Conservation (phyloP, 2,888 invertebrate species). For the Agrotis segetum region DNA sequence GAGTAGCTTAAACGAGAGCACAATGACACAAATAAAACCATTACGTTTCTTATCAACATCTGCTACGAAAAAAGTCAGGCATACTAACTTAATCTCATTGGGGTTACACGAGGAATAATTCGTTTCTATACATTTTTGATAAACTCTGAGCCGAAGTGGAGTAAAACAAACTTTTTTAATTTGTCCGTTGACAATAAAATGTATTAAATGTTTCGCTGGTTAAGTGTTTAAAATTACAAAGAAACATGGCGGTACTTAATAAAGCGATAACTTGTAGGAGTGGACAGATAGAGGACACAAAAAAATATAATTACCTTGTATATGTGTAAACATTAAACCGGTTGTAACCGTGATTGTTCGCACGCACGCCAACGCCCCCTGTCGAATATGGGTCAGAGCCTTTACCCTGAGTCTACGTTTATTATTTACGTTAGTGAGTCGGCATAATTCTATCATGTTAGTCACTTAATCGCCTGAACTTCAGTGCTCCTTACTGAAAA, state of each 20-base stretch:
- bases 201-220: conserved; percentile 45
- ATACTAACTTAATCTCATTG: conserved; percentile 60
- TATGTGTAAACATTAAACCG: conserved; percentile 85
- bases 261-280: conserved; percentile 78
- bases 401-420: conserved; percentile 73
- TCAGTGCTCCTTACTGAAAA: conserved; percentile 64
- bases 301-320: conserved; percentile 81
- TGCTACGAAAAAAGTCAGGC: conserved; percentile 55
- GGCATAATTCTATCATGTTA: conserved; percentile 73
- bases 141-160: conserved; percentile 27
- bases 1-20: conserved; percentile 73
- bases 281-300: conserved; percentile 76
- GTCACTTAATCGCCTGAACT: conserved; percentile 69
- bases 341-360: conserved; percentile 82
- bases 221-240: conserved; percentile 70
- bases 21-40: conserved; percentile 69
- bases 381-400: conserved; percentile 75
- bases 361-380: conserved; percentile 78
- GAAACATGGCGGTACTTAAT: conserved; percentile 75
- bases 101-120: conserved; percentile 46
- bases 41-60: conserved; percentile 68
- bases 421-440: conserved; percentile 77
- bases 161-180: conserved; percentile 52
- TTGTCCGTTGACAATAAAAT: conserved; percentile 52
- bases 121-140: conserved; percentile 48